These are phyloP conservation scores for Myzus persicae DNA, from an alignment of 1,140 invertebrate species.

Conservation along the genomic window DNA sequence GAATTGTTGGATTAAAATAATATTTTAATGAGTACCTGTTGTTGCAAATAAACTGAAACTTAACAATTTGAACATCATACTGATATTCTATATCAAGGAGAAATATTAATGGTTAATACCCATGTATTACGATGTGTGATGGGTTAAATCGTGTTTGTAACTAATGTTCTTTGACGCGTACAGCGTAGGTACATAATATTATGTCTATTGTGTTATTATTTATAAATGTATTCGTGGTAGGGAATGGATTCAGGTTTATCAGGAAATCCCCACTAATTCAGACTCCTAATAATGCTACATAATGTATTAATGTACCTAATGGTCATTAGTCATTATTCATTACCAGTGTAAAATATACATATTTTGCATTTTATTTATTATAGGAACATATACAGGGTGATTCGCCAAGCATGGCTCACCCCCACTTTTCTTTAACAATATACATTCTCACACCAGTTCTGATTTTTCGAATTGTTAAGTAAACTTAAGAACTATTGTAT, in stretches of 20 bases:
- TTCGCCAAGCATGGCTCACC: background rate
- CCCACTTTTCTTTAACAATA: background rate
- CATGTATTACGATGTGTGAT: background rate
- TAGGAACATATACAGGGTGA: background rate
- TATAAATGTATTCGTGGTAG: background rate
- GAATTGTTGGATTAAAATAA: background rate
- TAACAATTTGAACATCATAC: background rate
- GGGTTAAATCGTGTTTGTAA: background rate
- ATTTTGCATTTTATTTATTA: background rate
- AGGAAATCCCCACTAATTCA: conserved; percentile 34
- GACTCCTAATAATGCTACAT: background rate
- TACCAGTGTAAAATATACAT: background rate
- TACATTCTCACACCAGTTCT: too few relatives aligned
- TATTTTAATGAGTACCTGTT: conserved; percentile 17
- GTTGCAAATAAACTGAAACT: background rate
- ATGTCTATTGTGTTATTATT: background rate
- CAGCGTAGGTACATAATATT: background rate
- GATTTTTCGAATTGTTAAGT: too few relatives aligned
- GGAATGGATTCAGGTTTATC: conserved; percentile 16
- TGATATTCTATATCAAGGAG: background rate
- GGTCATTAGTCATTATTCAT: background rate
- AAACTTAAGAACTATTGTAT: too few relatives aligned
- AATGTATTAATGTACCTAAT: background rate
- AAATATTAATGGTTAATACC: background rate
- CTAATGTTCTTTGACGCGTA: background rate